Percentiles rank a stretch among this genome's conserved stretches.
phyloP scores from a whole-genome alignment of 2,113 vertebrate genomes.

The Candoia aspera region DNA sequence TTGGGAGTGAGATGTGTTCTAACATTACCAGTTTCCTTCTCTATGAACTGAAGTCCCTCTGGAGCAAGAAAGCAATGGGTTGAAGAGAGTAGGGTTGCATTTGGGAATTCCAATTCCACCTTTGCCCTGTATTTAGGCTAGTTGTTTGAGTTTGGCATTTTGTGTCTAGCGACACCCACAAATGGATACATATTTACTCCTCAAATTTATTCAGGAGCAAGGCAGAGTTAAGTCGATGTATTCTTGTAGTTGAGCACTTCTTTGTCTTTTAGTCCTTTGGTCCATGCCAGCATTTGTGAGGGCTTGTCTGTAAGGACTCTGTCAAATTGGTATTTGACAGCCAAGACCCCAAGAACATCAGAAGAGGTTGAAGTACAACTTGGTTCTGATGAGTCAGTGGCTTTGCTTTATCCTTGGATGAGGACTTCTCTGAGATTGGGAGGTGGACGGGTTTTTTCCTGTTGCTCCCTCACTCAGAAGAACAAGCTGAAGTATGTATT shows the following conservation, averaged over 20 bases:
- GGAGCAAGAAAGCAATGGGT: background rate
- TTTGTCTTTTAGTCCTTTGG: too few species aligned
- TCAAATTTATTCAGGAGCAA: too few species aligned
- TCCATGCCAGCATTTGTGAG: background rate
- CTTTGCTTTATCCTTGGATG: background rate
- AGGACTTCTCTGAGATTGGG: background rate
- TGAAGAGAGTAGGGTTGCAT: background rate
- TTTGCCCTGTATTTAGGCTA: background rate
- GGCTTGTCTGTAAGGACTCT: background rate
- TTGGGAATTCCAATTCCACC: background rate
- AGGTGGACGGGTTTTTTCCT: background rate
- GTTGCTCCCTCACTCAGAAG: background rate
- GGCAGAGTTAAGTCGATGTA: background rate
- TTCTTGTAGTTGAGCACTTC: background rate
- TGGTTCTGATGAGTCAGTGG: background rate
- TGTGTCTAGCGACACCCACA: background rate
- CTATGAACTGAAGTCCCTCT: background rate
- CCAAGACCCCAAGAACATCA: background rate
- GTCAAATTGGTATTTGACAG: background rate
- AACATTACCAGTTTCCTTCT: background rate
- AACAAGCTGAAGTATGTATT: background rate
- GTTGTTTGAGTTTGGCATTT: background rate
- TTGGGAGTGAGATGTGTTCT: background rate
- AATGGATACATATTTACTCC: too few species aligned
- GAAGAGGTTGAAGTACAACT: background rate